phyloP scores from a whole-genome alignment of 2,888 invertebrate species.

The Ametastegia equiseti region DNA sequence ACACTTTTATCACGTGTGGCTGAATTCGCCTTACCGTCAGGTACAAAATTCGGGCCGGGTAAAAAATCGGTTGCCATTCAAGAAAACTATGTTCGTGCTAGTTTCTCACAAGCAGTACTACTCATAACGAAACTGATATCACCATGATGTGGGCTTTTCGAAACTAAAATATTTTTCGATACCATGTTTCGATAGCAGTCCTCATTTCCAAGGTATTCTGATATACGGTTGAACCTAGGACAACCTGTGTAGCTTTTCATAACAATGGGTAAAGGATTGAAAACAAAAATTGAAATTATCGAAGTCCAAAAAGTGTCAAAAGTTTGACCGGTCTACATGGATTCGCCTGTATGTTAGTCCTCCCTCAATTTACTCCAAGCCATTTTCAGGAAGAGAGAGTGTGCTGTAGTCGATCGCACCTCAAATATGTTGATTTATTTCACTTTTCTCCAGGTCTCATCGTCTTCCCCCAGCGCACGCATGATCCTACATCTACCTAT shows the following conservation, averaged over 20 bases:
- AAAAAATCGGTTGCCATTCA: conserved; percentile 20
- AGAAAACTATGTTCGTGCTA: conserved; percentile 3
- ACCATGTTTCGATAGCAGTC: too few relatives aligned
- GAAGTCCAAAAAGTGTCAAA: too few relatives aligned
- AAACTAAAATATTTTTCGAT: too few relatives aligned
- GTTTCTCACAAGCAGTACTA: conserved; percentile 25
- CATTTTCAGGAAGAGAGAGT: neutral
- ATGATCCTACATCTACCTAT: neutral
- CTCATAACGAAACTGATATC: too few relatives aligned
- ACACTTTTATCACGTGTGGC: conserved; percentile 8
- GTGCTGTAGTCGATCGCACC: neutral
- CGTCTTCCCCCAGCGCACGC: neutral
- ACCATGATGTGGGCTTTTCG: too few relatives aligned
- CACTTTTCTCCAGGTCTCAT: neutral
- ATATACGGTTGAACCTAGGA: too few relatives aligned
- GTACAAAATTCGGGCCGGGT: neutral
- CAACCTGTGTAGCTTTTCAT: neutral
- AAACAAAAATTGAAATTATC: too few relatives aligned
- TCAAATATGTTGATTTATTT: neutral
- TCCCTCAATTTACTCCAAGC: neutral
- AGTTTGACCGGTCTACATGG: too few relatives aligned
- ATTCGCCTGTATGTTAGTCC: neutral
- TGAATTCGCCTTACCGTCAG: neutral
- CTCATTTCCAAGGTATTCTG: too few relatives aligned
- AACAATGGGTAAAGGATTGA: too few relatives aligned